Evolutionary conservation across 1,140 invertebrate species (phyloP).

Genomic region (Ceratoteleas bidentatus): DNA sequence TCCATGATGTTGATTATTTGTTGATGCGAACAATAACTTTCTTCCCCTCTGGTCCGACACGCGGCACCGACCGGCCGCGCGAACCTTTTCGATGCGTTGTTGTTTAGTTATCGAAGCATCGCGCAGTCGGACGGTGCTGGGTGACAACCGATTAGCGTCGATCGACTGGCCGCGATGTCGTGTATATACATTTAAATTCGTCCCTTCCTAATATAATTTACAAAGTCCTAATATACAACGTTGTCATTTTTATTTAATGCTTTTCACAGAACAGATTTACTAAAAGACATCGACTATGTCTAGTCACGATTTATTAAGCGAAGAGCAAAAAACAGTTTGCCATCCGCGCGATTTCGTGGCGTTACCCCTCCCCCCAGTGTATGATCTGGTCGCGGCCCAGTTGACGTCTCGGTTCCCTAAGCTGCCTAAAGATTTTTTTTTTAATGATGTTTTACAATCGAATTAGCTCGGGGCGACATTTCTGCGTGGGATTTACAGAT

Average conservation of each 20-base stretch:
- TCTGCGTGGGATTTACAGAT: constrained; percentile 47
- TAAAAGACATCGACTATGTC: constrained; percentile 36
- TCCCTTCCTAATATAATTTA: constrained; percentile 1
- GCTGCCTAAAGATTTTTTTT: constrained; percentile 18
- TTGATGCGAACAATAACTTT: constrained; percentile 54
- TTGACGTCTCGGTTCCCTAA: too few relatives aligned
- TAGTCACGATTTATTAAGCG: constrained; percentile 23
- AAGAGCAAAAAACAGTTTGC: constrained; percentile 42
- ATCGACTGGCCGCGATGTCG: constrained; percentile 11
- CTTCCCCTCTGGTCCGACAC: constrained; percentile 15
- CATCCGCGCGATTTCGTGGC: neutral
- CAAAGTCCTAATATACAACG: constrained; percentile 8
- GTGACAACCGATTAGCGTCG: constrained; percentile 1
- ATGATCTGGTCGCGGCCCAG: neutral
- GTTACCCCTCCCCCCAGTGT: too few relatives aligned
- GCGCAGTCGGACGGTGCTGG: neutral
- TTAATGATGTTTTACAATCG: constrained; percentile 1
- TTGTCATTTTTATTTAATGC: constrained; percentile 41
- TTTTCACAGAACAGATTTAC: constrained; percentile 21
- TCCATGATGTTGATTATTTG: constrained; percentile 40
- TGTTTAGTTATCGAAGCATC: constrained; percentile 5
- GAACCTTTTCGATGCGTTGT: constrained; percentile 13
- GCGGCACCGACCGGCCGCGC: too few relatives aligned
- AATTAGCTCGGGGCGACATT: constrained; percentile 16
- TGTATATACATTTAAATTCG: constrained; percentile 23